These are phyloP conservation scores for Heptranchias perlo DNA, from an alignment of 2,113 vertebrate genomes.

Conservation along the genomic window DNA sequence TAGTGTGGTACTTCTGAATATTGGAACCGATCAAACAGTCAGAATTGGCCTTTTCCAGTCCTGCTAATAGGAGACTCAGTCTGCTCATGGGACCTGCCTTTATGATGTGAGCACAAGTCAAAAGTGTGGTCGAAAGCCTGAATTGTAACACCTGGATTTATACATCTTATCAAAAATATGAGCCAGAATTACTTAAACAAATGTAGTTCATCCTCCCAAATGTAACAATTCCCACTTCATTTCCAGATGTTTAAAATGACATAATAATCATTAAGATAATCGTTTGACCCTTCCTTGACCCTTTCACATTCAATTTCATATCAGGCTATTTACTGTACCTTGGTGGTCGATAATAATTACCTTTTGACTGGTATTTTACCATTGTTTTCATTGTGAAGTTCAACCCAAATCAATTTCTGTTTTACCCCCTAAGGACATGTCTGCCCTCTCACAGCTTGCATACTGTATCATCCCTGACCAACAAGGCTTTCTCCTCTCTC, in stretches of 20 bases:
- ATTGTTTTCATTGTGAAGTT: not conserved
- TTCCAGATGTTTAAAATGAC: not conserved
- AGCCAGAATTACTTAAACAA: not conserved
- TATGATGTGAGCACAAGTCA: too few species aligned
- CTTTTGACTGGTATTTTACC: not conserved
- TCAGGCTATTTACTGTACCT: not conserved
- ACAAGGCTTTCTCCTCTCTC: not conserved
- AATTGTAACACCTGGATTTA: too few species aligned
- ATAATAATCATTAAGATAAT: not conserved
- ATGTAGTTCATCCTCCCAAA: not conserved
- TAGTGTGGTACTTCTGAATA: too few species aligned
- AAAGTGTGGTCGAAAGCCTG: too few species aligned
- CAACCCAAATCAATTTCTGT: not conserved
- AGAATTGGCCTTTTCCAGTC: too few species aligned
- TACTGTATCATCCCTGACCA: not conserved
- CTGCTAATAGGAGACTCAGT: too few species aligned
- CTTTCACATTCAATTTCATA: not conserved
- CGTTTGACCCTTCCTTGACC: not conserved
- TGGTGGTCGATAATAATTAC: not conserved
- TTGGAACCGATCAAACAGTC: too few species aligned
- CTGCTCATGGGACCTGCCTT: too few species aligned
- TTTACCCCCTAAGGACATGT: not conserved
- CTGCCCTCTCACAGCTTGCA: not conserved
- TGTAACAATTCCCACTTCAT: not conserved
- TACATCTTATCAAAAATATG: too few species aligned